Percentiles rank a stretch among this genome's conserved stretches.
phyloP scores from a whole-genome alignment of 2,888 invertebrate species.

The Nowickia ferox region DNA sequence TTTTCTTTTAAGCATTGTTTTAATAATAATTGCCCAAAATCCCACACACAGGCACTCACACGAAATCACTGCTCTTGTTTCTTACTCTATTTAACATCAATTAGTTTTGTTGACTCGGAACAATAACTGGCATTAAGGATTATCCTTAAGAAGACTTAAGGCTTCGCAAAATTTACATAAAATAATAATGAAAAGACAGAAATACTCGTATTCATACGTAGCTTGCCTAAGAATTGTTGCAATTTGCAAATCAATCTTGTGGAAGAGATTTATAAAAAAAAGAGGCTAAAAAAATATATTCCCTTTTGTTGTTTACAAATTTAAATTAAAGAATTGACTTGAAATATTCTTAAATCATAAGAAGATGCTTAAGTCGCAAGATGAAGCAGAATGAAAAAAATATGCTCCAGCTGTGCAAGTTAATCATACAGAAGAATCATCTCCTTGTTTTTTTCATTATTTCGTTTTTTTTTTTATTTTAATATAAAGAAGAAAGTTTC shows the following conservation, averaged over 20 bases:
- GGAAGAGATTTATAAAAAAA: conserved; percentile 53
- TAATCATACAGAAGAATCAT: conserved; percentile 74
- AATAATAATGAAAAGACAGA: neutral
- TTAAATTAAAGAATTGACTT: conserved; percentile 67
- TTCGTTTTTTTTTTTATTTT: neutral
- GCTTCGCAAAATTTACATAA: conserved; percentile 31
- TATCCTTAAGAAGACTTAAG: conserved; percentile 41
- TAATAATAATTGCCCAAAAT: conserved; percentile 29
- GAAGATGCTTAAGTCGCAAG: conserved; percentile 40
- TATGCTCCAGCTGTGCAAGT: conserved; percentile 80
- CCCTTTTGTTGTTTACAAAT: conserved; percentile 56
- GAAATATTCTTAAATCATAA: conserved; percentile 44
- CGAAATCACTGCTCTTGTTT: neutral
- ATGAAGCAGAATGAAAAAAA: conserved; percentile 44
- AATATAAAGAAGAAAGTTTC: conserved; percentile 61
- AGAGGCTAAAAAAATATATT: conserved; percentile 23
- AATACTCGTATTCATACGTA: neutral
- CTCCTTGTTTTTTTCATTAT: neutral
- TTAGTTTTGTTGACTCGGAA: conserved; percentile 53
- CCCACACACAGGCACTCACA: conserved; percentile 41
- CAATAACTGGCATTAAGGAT: conserved; percentile 33
- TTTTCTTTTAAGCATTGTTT: neutral
- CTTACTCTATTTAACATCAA: conserved; percentile 43
- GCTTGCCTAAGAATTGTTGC: conserved; percentile 52
- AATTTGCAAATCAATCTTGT: conserved; percentile 64